Percentiles rank a stretch among this genome's conserved stretches.
These are phyloP conservation scores for Telmatherina bonti DNA, from an alignment of 2,797 vertebrate species.

Conservation along the genomic window DNA sequence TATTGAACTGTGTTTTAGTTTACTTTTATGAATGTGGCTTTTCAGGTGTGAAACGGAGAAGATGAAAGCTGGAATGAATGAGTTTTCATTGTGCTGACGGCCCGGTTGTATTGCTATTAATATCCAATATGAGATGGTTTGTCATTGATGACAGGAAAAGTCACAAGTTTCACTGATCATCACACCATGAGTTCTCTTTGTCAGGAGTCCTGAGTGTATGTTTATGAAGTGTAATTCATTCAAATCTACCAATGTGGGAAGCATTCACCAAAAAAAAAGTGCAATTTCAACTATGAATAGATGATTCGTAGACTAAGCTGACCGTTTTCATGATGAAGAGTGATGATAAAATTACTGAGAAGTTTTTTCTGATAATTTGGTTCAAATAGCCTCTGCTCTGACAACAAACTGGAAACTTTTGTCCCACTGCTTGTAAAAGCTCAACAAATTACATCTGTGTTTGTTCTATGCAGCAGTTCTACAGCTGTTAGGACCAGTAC, in stretches of 20 bases:
- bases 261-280: neutral
- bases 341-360: neutral
- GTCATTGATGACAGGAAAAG: neutral
- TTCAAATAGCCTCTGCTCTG: neutral
- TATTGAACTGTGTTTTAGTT: conserved; percentile 28
- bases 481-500: neutral
- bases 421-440: neutral
- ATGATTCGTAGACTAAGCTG: neutral
- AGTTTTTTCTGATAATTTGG: neutral
- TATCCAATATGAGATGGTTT: neutral
- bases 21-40: conserved; percentile 18
- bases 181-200: neutral
- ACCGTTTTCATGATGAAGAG: neutral
- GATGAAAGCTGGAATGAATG: conserved; percentile 19
- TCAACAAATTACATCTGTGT: neutral
- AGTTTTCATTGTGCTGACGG: neutral
- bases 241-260: neutral
- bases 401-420: neutral
- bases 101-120: conserved; percentile 15
- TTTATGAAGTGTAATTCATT: neutral
- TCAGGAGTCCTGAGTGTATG: conserved; percentile 8
- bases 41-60: neutral
- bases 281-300: conserved; percentile 8
- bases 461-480: neutral
- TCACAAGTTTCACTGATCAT: neutral